Conservation (phyloP, 2,113 vertebrate genomes). For the Paralichthys olivaceus region DNA sequence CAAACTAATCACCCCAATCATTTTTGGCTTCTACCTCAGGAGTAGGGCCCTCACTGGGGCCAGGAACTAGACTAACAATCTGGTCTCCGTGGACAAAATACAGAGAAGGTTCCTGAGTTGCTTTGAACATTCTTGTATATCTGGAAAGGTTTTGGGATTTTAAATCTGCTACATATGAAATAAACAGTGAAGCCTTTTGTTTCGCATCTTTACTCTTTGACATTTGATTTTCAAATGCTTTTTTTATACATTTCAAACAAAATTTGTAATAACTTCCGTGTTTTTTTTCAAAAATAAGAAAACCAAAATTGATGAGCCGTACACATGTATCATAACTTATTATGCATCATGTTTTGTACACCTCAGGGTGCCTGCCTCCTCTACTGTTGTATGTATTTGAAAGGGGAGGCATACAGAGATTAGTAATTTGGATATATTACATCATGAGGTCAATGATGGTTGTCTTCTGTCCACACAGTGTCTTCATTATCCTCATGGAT, state of each 20-base stretch:
- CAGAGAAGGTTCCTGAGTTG: not conserved
- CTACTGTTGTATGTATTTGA: constrained; percentile 1
- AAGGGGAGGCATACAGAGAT: constrained; percentile 17
- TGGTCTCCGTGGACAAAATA: not conserved
- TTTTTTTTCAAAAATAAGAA: not conserved
- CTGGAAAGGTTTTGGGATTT: too few relatives aligned
- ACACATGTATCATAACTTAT: not conserved
- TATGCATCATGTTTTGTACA: not conserved
- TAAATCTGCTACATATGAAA: too few relatives aligned
- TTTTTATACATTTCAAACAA: not conserved
- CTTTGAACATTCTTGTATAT: not conserved
- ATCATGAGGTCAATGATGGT: constrained; percentile 5
- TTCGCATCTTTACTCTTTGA: too few relatives aligned
- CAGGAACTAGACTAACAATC: too few relatives aligned
- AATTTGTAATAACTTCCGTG: not conserved
- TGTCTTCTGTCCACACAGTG: not conserved
- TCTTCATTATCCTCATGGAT: constrained; percentile 10
- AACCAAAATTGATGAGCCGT: constrained; percentile 20
- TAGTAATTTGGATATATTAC: not conserved
- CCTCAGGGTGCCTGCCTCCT: constrained; percentile 32
- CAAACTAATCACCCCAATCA: too few relatives aligned
- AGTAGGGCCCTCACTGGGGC: too few relatives aligned
- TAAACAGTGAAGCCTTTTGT: too few relatives aligned
- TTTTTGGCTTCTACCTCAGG: not conserved
- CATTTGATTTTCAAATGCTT: not conserved